These are phyloP conservation scores for Lateolabrax maculatus DNA, from an alignment of 2,797 vertebrate genomes.

Conservation along the genomic window DNA sequence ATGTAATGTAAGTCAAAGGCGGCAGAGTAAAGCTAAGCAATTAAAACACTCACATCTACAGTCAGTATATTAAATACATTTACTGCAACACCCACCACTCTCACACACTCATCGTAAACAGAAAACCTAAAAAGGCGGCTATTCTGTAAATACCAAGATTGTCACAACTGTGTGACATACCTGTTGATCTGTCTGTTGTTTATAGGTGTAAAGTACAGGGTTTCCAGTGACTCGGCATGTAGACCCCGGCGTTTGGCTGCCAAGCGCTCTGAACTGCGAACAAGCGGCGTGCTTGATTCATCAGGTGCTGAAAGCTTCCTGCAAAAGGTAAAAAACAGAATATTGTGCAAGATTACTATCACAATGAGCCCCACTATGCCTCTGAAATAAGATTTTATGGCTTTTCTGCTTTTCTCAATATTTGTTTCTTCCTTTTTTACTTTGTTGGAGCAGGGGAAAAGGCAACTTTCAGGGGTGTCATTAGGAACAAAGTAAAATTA, in stretches of 20 bases:
- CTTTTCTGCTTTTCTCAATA: not conserved
- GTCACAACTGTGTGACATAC: conserved; percentile 16
- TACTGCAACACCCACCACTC: not conserved
- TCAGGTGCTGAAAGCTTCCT: conserved; percentile 80
- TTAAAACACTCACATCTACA: not conserved
- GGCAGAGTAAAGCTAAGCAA: not conserved
- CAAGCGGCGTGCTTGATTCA: conserved; percentile 80
- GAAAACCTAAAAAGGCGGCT: not conserved
- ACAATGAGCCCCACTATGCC: not conserved
- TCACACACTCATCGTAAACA: not conserved
- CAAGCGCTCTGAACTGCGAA: conserved; percentile 83
- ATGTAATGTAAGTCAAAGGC: not conserved
- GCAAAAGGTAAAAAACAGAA: conserved; percentile 9
- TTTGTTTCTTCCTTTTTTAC: not conserved
- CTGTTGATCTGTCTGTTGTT: conserved; percentile 70
- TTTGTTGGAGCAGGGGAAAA: not conserved
- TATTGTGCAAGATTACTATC: not conserved
- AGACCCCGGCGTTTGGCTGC: conserved; percentile 79
- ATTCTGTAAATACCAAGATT: not conserved
- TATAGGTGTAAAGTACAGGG: conserved; percentile 93
- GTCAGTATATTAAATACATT: not conserved
- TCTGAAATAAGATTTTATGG: not conserved
- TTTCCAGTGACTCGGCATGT: conserved; percentile 89
- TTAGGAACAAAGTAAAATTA: not conserved
- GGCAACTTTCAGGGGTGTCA: too few relatives aligned